A percentile compares a stretch with the other conserved stretches of the same genome.
Evolutionary conservation across 1,140 invertebrate species (phyloP).

Genomic region (Heliconius hermathena): DNA sequence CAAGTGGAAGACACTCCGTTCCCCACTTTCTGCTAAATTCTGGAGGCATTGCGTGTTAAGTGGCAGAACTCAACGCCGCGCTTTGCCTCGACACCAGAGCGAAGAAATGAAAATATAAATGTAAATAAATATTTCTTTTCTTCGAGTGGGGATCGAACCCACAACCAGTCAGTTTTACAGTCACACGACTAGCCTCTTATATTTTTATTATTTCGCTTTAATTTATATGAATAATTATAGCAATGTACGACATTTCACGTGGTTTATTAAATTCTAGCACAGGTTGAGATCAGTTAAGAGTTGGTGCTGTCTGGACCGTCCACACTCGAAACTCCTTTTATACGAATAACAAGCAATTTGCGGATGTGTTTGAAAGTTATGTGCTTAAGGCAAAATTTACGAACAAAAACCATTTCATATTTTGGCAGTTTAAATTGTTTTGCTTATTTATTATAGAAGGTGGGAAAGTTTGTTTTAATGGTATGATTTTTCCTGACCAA

Average conservation of each 20-base stretch:
- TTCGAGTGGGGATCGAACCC: no score
- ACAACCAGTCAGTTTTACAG: no score
- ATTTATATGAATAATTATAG: neutral
- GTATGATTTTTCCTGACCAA: neutral
- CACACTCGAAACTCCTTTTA: slow-evolving; percentile 26
- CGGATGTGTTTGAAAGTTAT: slow-evolving; percentile 27
- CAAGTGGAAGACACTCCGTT: no score
- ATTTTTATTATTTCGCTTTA: neutral
- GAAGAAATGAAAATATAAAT: no score
- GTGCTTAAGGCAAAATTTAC: slow-evolving; percentile 16
- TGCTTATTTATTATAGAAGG: neutral
- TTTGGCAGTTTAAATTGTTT: slow-evolving; percentile 14
- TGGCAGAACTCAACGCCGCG: no score
- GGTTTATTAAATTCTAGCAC: slow-evolving; percentile 28
- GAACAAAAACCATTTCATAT: slow-evolving; percentile 14
- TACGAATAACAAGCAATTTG: slow-evolving; percentile 35
- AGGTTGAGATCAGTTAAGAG: slow-evolving; percentile 18
- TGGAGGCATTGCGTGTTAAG: no score
- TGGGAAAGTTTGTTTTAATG: neutral
- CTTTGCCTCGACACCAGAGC: no score
- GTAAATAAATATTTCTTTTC: no score
- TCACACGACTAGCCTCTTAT: no score
- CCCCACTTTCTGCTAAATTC: no score
- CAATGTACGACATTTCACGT: neutral
- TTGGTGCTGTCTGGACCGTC: slow-evolving; percentile 22